Base-by-base conservation (phyloP, 2,888 invertebrate genomes). In the Steinernema hermaphroditum region DNA sequence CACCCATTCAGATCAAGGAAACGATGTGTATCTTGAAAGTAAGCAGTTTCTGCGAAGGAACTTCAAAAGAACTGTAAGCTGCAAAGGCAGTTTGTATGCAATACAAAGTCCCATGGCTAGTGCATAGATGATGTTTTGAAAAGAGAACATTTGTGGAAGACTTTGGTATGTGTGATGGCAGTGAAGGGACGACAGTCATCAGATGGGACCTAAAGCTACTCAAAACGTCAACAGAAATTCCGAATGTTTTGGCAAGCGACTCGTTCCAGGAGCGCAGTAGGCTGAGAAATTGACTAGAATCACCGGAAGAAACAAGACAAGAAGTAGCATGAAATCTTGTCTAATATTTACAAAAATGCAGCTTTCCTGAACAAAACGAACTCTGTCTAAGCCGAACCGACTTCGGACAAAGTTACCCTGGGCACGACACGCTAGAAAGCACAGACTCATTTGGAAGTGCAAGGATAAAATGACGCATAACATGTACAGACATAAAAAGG, bases 1-100 rank as follows among this genome's bases (percentile, higher is more conserved):
- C 62, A 62, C 32, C 34, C 62, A 32, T 16, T 62, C 29, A 62
- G 62, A 62, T 62, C 62, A 34, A 32, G 32, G 62, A 62, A 14
- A 6, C 6, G 62, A 62, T 62, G 62, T 34, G 62, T 50, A 22
- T 50, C 19, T 8, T 37, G 37, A 8, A 12, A 37, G 37, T 37
- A 50, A 50, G 22, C 50, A 50, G 50, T 19, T 50, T 37, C 37
- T 37, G 37, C 37, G 12, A 12, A 37, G 37, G 37, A 37, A 37
- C 4, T 37, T 37, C 4, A 37, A 37, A 12, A 37, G 37, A 37
- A n/a, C 16, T 16, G 46, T n/a, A 46, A 46, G 46, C 46, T n/a
- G 6, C 16, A 6, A 19, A 19, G 46, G 46, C 46, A 46, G 46
- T 46, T 46, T 16, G 46, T 46, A 16, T 19, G 22, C 46, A 46